These are phyloP conservation scores for Cheilosia scutellata DNA, from an alignment of 2,888 invertebrate species.

Conservation along the genomic window DNA sequence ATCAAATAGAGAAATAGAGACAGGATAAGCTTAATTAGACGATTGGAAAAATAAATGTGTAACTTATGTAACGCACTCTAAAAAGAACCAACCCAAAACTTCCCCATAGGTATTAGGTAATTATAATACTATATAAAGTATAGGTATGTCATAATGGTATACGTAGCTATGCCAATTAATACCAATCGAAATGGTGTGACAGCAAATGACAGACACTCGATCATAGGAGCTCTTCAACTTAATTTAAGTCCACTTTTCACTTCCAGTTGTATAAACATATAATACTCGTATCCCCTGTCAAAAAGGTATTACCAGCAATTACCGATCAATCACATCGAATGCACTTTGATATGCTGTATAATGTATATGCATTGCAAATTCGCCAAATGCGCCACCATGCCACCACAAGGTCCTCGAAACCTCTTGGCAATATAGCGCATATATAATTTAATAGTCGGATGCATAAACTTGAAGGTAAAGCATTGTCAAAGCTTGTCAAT, in stretches of 20 bases:
- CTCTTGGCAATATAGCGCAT: conserved; percentile 13
- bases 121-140: no score
- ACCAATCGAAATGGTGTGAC: no score
- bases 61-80: no score
- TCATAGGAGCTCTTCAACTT: conserved; percentile 11
- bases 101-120: no score
- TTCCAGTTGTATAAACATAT: conserved; percentile 3
- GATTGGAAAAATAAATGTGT: no score
- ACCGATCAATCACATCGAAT: conserved; percentile 57
- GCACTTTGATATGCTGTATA: conserved; percentile 7
- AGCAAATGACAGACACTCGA: not conserved
- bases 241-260: not conserved
- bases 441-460: conserved; percentile 51
- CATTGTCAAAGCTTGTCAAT: conserved; percentile 50
- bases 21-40: no score
- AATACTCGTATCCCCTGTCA: not conserved
- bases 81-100: no score
- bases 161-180: no score
- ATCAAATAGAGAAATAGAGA: no score
- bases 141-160: no score
- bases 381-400: not conserved
- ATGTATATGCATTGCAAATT: not conserved
- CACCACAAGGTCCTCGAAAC: not conserved
- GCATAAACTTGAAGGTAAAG: conserved; percentile 21
- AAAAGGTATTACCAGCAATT: conserved; percentile 54